Conservation (phyloP, 1,140 invertebrate species). For the Palaemon carinicauda region DNA sequence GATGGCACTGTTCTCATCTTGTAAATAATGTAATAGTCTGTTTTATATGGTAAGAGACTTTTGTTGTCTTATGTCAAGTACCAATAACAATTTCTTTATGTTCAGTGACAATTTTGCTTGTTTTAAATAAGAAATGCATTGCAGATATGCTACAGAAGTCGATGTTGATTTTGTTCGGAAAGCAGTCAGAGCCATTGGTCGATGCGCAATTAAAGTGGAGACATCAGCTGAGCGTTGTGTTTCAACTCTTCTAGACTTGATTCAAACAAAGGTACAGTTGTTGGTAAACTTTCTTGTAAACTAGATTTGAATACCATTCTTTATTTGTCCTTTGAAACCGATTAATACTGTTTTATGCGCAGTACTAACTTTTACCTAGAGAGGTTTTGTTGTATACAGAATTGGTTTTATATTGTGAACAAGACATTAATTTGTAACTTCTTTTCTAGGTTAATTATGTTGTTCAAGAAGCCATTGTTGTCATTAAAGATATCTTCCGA, state of each 20-base stretch:
- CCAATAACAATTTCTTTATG: not conserved
- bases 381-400: not conserved
- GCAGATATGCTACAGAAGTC: constrained; percentile 92
- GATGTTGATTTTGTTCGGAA: constrained; percentile 99
- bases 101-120: not conserved
- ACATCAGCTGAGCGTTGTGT: constrained; percentile 98
- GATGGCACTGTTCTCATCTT: too few relatives aligned
- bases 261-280: constrained; percentile 99
- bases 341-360: too few relatives aligned
- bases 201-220: constrained; percentile 99
- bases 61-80: not conserved
- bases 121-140: constrained; percentile 35
- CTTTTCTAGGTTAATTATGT: constrained; percentile 90
- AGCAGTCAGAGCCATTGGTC: constrained; percentile 95
- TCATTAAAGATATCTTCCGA: constrained; percentile 99
- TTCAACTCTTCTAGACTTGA: constrained; percentile 96
- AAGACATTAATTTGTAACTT: not conserved
- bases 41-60: too few relatives aligned
- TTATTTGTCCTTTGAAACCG: constrained; percentile 62
- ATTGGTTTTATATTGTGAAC: not conserved
- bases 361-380: too few relatives aligned
- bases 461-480: constrained; percentile 99
- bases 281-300: too few relatives aligned
- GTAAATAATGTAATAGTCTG: too few relatives aligned
- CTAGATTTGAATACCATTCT: too few relatives aligned